phyloP scores from a whole-genome alignment of 2,797 vertebrate genomes.

The Gymnoscopelus microlampas region DNA sequence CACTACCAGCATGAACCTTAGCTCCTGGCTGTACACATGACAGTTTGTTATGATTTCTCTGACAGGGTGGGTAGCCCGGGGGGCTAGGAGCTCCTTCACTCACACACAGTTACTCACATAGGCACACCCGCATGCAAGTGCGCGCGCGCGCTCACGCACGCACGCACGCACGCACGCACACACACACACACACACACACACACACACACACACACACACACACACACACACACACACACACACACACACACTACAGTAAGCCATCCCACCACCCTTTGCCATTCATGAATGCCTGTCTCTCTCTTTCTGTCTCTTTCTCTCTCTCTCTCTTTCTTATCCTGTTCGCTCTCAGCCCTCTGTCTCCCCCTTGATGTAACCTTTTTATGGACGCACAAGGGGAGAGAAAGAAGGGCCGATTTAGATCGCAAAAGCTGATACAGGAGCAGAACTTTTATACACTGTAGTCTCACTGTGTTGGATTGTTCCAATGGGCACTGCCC shows the following conservation, averaged over 20 bases:
- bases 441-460: conserved; percentile 44
- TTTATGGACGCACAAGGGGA: conserved; percentile 60
- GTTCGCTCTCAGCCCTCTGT: conserved; percentile 42
- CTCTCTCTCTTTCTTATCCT: conserved; percentile 47
- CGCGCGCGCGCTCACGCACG: conserved; percentile 32
- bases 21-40: conserved; percentile 79
- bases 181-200: conserved; percentile 13
- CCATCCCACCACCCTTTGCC: conserved; percentile 36
- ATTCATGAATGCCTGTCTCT: conserved; percentile 55
- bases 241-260: conserved; percentile 8
- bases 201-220: conserved; percentile 1
- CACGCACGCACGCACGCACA: conserved; percentile 30
- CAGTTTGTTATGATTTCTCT: conserved; percentile 81
- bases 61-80: conserved; percentile 77
- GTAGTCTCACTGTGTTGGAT: too few species aligned
- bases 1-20: conserved; percentile 66
- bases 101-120: conserved; percentile 22
- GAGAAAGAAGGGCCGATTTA: conserved; percentile 52
- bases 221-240: conserved; percentile 9
- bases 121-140: neutral
- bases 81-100: conserved; percentile 46
- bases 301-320: conserved; percentile 55
- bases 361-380: conserved; percentile 60
- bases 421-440: conserved; percentile 62
- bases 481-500: too few species aligned